Percentiles rank a stretch among this genome's conserved stretches.
Conservation (phyloP, 2,113 vertebrate genomes). For the Lampris incognitus region DNA sequence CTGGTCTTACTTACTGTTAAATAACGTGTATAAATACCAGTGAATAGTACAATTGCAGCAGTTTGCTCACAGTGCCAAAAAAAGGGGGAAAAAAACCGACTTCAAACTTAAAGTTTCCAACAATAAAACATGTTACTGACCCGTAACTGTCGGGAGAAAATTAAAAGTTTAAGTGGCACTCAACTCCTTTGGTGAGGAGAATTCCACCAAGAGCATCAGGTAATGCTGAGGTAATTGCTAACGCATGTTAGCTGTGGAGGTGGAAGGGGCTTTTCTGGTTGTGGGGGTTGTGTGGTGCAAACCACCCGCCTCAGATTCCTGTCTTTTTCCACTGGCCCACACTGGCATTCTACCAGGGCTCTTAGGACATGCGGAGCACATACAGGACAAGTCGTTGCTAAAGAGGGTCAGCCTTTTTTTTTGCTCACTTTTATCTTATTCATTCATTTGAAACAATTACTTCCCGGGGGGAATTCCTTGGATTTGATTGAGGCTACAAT, state of each 20-base stretch:
- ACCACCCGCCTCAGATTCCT: slow-evolving; percentile 61
- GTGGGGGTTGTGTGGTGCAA: slow-evolving; percentile 29
- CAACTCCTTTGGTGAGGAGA: neutral
- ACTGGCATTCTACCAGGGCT: slow-evolving; percentile 40
- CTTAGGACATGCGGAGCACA: slow-evolving; percentile 58
- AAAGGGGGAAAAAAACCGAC: no score
- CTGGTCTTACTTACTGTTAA: no score
- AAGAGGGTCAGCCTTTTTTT: slow-evolving; percentile 40
- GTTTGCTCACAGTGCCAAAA: no score
- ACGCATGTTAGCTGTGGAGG: slow-evolving; percentile 49
- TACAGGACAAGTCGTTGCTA: slow-evolving; percentile 54
- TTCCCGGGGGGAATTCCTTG: slow-evolving; percentile 59
- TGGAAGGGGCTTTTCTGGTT: neutral
- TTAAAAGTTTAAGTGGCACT: neutral
- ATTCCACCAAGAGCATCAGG: slow-evolving; percentile 14
- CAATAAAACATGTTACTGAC: slow-evolving; percentile 3
- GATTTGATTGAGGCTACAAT: slow-evolving; percentile 39
- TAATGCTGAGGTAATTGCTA: slow-evolving; percentile 52
- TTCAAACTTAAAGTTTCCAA: neutral
- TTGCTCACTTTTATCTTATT: slow-evolving; percentile 46
- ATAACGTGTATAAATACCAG: no score
- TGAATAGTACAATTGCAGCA: no score
- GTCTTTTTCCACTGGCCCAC: slow-evolving; percentile 68
- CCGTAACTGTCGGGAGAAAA: neutral
- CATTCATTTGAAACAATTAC: slow-evolving; percentile 65